A percentile compares a stretch with the other conserved stretches of the same genome.
Evolutionary conservation across 2,113 vertebrate genomes (phyloP).

Genomic region (Syrmaticus mikado): DNA sequence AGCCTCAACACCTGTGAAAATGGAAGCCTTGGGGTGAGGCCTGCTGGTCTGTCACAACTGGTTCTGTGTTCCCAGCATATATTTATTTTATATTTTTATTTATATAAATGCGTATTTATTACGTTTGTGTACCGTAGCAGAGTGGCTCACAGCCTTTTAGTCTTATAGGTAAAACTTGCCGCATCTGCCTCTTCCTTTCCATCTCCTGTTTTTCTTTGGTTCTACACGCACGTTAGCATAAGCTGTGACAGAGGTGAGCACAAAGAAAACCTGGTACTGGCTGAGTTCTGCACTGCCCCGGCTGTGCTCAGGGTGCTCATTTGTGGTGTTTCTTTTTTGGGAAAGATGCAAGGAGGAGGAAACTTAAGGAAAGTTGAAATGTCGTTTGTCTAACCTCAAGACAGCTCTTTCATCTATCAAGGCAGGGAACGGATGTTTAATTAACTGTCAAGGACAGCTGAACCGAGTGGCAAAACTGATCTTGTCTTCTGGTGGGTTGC

Average conservation of each 20-base stretch:
- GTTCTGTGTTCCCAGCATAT: background rate
- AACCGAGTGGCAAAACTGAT: background rate
- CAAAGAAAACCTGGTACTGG: background rate
- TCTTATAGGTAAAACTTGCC: background rate
- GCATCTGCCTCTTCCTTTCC: background rate
- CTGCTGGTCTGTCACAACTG: background rate
- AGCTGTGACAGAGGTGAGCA: background rate
- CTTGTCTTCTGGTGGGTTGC: background rate
- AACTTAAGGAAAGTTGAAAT: background rate
- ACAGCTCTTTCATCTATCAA: background rate
- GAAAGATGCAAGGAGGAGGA: background rate
- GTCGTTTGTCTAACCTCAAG: background rate
- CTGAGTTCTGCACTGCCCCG: background rate
- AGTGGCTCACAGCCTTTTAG: background rate
- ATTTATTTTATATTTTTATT: background rate
- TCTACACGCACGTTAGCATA: rapidly evolving
- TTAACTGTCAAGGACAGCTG: rapidly evolving
- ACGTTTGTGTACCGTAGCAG: background rate
- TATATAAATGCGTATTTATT: background rate
- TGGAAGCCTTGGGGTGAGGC: rapidly evolving
- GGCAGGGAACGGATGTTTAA: background rate
- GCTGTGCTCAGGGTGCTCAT: background rate
- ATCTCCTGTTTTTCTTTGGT: background rate
- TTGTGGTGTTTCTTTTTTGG: background rate
- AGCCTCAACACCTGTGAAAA: background rate